Base-by-base conservation (phyloP, 2,888 invertebrate species). In the Mythimna lalbum region DNA sequence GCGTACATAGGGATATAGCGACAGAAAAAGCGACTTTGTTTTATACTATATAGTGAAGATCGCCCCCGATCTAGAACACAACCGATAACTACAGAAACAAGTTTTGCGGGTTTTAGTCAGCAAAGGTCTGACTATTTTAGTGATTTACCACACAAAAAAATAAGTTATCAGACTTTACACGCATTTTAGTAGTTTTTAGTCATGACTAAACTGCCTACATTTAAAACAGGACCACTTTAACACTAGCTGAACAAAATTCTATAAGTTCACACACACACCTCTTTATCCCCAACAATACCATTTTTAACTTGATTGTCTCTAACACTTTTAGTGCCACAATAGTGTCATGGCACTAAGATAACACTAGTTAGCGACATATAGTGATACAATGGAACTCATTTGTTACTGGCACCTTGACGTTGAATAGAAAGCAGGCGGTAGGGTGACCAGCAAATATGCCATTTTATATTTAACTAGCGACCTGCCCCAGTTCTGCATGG, bases 371-470 rank as follows among this genome's bases (percentile, higher is more conserved):
- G 60, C 53, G 76, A 52, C 63, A 49, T 61, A 63, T 52, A 36
- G 47, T 61, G 60, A 67, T 66, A 78, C 71, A 73, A 73, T 76
- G 63, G 27, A 53, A 77, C 66, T 63, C 71, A 61, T 73, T 70
- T 65, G 62, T 53, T 39, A 64, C 31, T 70, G 66, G 63, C 69
- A 83, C 83, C 78, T 87, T 87, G 86, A 79, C 76, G 75, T 82
- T 83, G 81, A 84, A 81, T 76, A 75, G 61, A 78, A 80, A 74
- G 59, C 67, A 49, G 52, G 21, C 1, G 7, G n/a, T 78, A 80
- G 73, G 75, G 83, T 85, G 76, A 79, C 87, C 69, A 86, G 62
- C 12, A 43, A 60, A 17, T 53, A n/a, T 6, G 10, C 7, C 10
- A n/a, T 14, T n/a, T 27, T 27, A 4, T 27, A 27, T 27, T 2